Conservation (phyloP, 2,113 vertebrate genomes). For the Alethe diademata region DNA sequence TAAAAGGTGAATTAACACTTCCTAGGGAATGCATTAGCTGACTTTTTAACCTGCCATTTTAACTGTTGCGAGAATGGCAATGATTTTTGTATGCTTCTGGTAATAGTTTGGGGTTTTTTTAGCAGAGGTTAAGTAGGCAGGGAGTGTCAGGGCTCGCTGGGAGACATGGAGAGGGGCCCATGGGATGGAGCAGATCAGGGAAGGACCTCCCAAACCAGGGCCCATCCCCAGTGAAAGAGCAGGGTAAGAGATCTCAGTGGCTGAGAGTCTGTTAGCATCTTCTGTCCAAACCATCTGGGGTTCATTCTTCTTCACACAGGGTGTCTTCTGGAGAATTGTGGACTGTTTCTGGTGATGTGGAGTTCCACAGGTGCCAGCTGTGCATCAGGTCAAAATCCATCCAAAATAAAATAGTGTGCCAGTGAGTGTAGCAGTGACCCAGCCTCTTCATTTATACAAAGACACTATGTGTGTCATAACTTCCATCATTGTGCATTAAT, state of each 20-base stretch:
- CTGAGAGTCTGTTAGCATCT: not conserved
- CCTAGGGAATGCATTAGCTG: not conserved
- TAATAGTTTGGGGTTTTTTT: too few relatives aligned
- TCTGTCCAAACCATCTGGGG: not conserved
- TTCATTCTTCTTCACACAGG: not conserved
- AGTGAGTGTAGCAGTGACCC: not conserved
- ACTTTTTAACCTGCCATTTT: not conserved
- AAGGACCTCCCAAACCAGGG: not conserved
- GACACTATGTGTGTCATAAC: not conserved
- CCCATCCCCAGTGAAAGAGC: not conserved
- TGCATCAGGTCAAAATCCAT: not conserved
- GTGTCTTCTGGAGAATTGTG: rapidly evolving
- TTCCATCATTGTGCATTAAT: not conserved
- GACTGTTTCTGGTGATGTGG: not conserved
- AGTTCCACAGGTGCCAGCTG: not conserved
- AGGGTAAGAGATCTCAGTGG: not conserved
- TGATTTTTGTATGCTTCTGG: not conserved
- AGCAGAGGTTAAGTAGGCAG: not conserved
- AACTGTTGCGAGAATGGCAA: not conserved
- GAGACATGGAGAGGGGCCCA: not conserved
- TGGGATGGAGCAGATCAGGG: too few relatives aligned
- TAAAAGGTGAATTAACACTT: not conserved
- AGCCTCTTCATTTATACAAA: not conserved
- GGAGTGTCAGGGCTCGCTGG: not conserved
- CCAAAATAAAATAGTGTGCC: not conserved